Base-by-base conservation (phyloP, 2,888 invertebrate genomes). In the Leptinotarsa rubiginosa region DNA sequence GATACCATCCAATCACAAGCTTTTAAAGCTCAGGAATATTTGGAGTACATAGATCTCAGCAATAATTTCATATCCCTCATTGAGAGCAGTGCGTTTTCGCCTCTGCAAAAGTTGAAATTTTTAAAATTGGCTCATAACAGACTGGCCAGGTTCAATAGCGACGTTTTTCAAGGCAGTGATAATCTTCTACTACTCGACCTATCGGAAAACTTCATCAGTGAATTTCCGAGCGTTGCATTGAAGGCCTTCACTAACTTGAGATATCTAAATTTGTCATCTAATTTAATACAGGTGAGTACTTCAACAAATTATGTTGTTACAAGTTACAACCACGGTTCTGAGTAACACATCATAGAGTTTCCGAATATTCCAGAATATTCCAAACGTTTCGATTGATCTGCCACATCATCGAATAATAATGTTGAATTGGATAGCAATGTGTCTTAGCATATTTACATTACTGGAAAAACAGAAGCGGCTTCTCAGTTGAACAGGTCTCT, bases 171-270 rank as follows among this genome's bases (percentile, higher is more conserved):
- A 86, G 92, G 95, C 70, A 91, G 95, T 4, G 91, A 92, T 73
- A 93, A 93, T 81, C 89, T 97, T 76, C 92, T 94, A 82, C 93
- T 92, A 81, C 88, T 98, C 79, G 96, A 97, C 86, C 89, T 98
- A 41, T 95, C 96, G 0, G 93, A 94, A 84, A 97, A 97, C 89
- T 96, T 95, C 85, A 92, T 97, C 72, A 89, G 90, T 1, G 94
- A 94, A 85, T 95, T 96, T 84, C 96, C 96, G 4, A 91, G 92
- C 0, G 92, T 94, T 13, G 94, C 96, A 0, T 86, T 96, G 64
- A 93, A 93, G 84, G 90, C 92, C 47, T 91, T 96, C 80, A 88
- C 88, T 25, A 91, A 91, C 72, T 87, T 97, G 25, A 92, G 92
- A 84, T 92, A 93, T 77, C 89, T 97, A 76, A 95, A 96, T 87